A percentile compares a stretch with the other conserved stretches of the same genome.
Conservation (phyloP, 1,140 invertebrate species). For the Yoshiicerus persimilis region DNA sequence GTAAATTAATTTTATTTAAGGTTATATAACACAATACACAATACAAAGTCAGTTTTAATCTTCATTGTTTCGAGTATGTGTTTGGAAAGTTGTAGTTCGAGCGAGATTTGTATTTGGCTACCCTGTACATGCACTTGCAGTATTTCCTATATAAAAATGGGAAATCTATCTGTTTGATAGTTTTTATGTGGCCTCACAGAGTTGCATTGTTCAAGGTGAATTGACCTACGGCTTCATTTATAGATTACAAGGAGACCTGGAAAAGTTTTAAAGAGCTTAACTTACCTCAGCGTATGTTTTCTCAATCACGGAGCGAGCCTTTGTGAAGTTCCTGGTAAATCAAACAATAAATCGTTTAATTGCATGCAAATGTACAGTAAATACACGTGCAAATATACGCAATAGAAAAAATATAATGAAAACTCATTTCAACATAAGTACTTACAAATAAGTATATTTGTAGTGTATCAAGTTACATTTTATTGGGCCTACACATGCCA, state of each 20-base stretch:
- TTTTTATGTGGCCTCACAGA: no score
- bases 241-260: neutral
- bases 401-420: neutral
- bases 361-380: neutral
- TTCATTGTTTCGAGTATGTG: no score
- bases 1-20: no score
- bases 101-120: no score
- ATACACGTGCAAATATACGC: neutral
- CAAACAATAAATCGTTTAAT: neutral
- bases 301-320: constrained; percentile 88
- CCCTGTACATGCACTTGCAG: no score
- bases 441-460: no score
- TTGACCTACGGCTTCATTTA: neutral
- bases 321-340: constrained; percentile 75
- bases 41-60: no score
- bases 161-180: no score
- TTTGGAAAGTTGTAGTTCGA: no score
- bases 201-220: neutral
- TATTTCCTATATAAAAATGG: no score
- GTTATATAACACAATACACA: no score
- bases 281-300: constrained; percentile 91
- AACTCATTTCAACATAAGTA: no score
- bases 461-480: neutral
- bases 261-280: constrained; percentile 31
- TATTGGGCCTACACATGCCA: neutral